Evolutionary conservation across 1,140 invertebrate genomes (phyloP).

Genomic region (Chrysoperla carnea): DNA sequence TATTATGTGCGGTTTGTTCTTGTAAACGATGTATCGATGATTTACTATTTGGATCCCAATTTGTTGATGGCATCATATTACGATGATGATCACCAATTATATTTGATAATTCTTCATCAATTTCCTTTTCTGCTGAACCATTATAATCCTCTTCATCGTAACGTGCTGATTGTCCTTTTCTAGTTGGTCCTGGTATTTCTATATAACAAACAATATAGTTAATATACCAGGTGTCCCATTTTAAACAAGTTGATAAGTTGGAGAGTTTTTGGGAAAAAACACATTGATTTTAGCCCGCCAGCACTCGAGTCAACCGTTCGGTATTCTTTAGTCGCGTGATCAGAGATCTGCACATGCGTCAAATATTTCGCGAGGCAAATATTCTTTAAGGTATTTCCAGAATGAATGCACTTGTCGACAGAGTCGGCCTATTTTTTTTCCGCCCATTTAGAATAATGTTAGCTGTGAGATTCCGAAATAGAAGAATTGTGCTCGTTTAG

Average conservation of each 20-base stretch:
- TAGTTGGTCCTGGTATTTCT: slow-evolving; percentile 34
- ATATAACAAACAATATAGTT: slow-evolving; percentile 5
- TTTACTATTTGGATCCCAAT: neutral
- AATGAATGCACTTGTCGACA: too few relatives aligned
- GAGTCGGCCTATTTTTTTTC: too few relatives aligned
- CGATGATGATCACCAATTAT: slow-evolving; percentile 10
- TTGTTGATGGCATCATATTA: neutral
- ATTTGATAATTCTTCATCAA: slow-evolving; percentile 15
- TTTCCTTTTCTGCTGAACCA: slow-evolving; percentile 22
- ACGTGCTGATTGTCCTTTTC: slow-evolving; percentile 10
- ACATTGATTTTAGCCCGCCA: neutral
- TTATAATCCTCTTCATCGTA: slow-evolving; percentile 20
- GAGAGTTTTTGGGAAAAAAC: neutral
- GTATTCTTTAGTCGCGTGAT: too few relatives aligned
- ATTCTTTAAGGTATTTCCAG: too few relatives aligned
- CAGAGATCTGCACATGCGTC: too few relatives aligned
- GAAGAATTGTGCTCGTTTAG: too few relatives aligned
- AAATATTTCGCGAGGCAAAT: too few relatives aligned
- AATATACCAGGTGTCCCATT: too few relatives aligned
- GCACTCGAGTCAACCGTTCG: neutral
- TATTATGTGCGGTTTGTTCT: too few relatives aligned
- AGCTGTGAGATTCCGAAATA: too few relatives aligned
- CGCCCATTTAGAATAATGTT: too few relatives aligned
- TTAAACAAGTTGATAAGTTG: neutral
- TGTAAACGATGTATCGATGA: neutral